These are phyloP conservation scores for Babylonia areolata DNA, from an alignment of 1,140 invertebrate genomes.

Conservation along the genomic window DNA sequence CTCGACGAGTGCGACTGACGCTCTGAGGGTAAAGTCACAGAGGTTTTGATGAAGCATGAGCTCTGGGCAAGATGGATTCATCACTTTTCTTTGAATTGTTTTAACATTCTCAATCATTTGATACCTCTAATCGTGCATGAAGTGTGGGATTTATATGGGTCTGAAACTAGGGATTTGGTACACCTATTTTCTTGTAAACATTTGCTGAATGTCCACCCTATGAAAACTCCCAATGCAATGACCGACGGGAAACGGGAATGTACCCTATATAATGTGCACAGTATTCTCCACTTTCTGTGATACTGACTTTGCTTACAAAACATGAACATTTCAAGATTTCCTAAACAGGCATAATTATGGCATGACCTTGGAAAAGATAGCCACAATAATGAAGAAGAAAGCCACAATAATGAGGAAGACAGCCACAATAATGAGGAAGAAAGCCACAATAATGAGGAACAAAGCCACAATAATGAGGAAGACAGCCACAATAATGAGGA, in stretches of 20 bases:
- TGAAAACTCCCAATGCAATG: background rate
- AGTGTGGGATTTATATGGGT: background rate
- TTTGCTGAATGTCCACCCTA: background rate
- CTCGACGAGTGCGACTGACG: background rate
- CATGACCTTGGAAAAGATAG: background rate
- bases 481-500: background rate
- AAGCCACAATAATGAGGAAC: background rate
- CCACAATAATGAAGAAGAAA: background rate
- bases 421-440: too few relatives aligned
- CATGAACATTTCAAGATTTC: background rate
- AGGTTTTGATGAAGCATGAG: background rate
- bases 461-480: too few relatives aligned
- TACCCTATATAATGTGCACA: background rate
- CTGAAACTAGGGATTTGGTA: background rate
- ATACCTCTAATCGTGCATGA: background rate
- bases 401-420: background rate
- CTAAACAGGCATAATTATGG: background rate
- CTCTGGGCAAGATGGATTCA: background rate
- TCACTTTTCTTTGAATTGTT: background rate
- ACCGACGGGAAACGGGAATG: background rate
- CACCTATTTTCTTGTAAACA: background rate
- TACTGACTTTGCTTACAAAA: background rate
- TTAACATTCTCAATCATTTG: background rate
- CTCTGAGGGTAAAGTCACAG: background rate
- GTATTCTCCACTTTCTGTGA: background rate